Evolutionary conservation across 2,113 vertebrate species (phyloP).

Genomic region (Xiphias gladius): DNA sequence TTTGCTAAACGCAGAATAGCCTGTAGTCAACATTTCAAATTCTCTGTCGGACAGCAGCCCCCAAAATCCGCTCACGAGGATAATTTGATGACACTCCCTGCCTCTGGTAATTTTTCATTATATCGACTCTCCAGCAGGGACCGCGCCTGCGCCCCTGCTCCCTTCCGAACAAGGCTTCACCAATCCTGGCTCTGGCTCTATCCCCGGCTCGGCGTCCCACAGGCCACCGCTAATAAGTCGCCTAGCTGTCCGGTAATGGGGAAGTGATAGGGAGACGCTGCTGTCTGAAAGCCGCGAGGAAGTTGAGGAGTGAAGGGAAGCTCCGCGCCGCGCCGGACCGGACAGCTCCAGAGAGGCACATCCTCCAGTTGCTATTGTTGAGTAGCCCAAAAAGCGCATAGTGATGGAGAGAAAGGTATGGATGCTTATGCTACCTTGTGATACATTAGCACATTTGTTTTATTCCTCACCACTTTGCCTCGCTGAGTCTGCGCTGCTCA

Average conservation of each 20-base stretch:
- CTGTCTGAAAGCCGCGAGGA: conserved; percentile 73
- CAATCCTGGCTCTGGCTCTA: conserved; percentile 78
- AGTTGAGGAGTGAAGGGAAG: conserved; percentile 76
- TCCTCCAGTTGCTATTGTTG: conserved; percentile 72
- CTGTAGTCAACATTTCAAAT: neutral
- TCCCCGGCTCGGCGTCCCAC: conserved; percentile 80
- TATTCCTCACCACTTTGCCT: conserved; percentile 56
- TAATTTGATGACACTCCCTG: conserved; percentile 87
- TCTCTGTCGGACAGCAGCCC: neutral
- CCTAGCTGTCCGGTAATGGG: conserved; percentile 75
- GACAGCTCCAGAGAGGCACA: conserved; percentile 65
- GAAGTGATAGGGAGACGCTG: conserved; percentile 73
- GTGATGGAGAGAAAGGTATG: conserved; percentile 89
- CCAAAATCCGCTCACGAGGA: conserved; percentile 32
- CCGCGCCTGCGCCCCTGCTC: conserved; percentile 83
- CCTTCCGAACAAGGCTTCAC: conserved; percentile 80
- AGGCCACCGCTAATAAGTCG: conserved; percentile 75
- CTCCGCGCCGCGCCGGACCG: conserved; percentile 57
- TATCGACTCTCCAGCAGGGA: conserved; percentile 74
- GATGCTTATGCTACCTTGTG: conserved; percentile 64
- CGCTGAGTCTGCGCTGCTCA: conserved; percentile 39
- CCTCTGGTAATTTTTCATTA: conserved; percentile 72
- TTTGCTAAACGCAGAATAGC: neutral
- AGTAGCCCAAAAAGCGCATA: conserved; percentile 64
- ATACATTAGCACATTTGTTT: conserved; percentile 65